Base-by-base conservation (phyloP, 2,797 vertebrate genomes). In the Alosa sapidissima region DNA sequence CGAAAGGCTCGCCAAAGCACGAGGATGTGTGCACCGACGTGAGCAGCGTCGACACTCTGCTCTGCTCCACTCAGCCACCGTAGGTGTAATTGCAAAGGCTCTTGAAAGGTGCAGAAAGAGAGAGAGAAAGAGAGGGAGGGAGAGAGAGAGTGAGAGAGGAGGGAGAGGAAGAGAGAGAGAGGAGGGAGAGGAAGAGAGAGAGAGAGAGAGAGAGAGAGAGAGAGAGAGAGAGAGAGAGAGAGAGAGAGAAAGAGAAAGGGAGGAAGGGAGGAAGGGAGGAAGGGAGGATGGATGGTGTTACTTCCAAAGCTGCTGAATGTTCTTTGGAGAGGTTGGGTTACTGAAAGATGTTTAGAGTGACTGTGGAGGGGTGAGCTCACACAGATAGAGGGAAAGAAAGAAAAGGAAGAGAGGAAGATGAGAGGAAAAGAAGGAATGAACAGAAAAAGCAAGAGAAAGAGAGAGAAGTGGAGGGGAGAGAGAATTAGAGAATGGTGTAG, bases 161-260 rank as follows among this genome's bases (percentile, higher is more conserved):
- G 55, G 21, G 60, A 14, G 1, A 36, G 60, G 1, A 24, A 13
- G 24, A 33, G 62, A 33, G 51, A 87, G 72, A 48, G 65, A 7
- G n/a, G 10, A 85, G 85, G 83, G 81, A 62, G n/a, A n/a, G n/a
- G n/a, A n/a, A n/a, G n/a, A 3, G 33, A 75, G 13, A 21, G 75
- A 51, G 58, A 62, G 58, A 24, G 21, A 62, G 5, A 62, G n/a
- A 24, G 60, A 84, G 85, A 72, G 16, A 81, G 55, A 28, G 41
- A 54, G 52, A n/a, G 52, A 54, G 10, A 9, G 10, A 13, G 16
- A 1, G 10, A 54, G 52, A 14, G 52, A 13, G 52, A 54, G 52
- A 52, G 11, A 6, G 51, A 58, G 55, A 7, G 4, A 24, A 28
- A 14, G 10, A 68, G 65, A 14, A 11, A 72, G 24, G 3, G 33